Base-by-base conservation (phyloP, 2,888 invertebrate species). In the Caenorhabditis plicata region DNA sequence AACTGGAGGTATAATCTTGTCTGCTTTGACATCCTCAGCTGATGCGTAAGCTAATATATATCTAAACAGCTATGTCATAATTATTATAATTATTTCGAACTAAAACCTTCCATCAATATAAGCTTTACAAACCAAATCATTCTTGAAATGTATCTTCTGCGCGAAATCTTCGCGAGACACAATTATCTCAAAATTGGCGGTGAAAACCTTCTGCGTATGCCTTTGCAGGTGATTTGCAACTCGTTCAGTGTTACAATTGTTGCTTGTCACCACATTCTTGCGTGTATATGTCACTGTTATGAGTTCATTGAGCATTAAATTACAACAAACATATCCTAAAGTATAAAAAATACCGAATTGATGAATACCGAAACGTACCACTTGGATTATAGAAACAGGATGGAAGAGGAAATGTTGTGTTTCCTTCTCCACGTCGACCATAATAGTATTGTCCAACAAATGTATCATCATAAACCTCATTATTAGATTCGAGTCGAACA, bases 331-430 rank as follows among this genome's bases (percentile, higher is more conserved):
- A 36, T 73, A 73, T n/a, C 73, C 68, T 54, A 35, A 47, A 47
- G 15, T 15, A 29, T 15, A 23, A 13, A 5, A 5, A 22, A 4
- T 29, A 13, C n/a, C n/a, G n/a, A n/a, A n/a, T n/a, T n/a, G n/a
- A n/a, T n/a, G n/a, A n/a, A n/a, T n/a, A n/a, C n/a, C 31, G 13
- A 9, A 11, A 29, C 49, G 20, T 13, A 62, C 62, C 69, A 38
- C 60, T 62, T n/a, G 71, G 71, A 49, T 73, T 73, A 60, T 71
- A 64, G 64, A 73, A 73, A 55, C 73, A 73, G 19, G 69, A 70
- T 31, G 73, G 68, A 9, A 73, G 65, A 29, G 73, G 73, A 46
- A 73, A 67, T 0, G 65, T 56, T 38, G 50, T 49, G 40, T 62
- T 62, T 3, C 61, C 61, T 17, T 62, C 54, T 41, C 62, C 57